Percentiles rank a stretch among this genome's conserved stretches.
Evolutionary conservation across 2,797 vertebrate species (phyloP).

Genomic region (Knipowitschia caucasica): DNA sequence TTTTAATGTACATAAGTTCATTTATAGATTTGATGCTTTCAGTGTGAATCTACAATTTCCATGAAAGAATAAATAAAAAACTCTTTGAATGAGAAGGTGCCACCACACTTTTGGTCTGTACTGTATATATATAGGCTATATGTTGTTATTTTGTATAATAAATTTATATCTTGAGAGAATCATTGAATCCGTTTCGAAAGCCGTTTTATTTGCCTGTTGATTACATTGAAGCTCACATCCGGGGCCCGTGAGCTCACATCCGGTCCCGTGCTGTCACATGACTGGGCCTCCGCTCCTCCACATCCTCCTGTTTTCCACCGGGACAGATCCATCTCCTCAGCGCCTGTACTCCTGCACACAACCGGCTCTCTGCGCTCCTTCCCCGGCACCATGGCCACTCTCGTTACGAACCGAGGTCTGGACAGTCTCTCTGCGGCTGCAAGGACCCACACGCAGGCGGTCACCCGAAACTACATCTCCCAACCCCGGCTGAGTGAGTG

Average conservation of each 20-base stretch:
- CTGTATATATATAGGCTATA: too few relatives aligned
- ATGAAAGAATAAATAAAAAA: too few relatives aligned
- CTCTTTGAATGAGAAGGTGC: too few relatives aligned
- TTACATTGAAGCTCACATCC: too few relatives aligned
- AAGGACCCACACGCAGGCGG: conserved; percentile 76
- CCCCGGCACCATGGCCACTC: conserved; percentile 67
- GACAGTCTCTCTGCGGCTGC: conserved; percentile 73
- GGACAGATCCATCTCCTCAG: background rate
- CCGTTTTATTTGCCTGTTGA: background rate
- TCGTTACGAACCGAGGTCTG: conserved; percentile 71
- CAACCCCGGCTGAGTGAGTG: conserved; percentile 80
- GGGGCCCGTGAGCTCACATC: background rate
- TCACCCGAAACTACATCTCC: conserved; percentile 81
- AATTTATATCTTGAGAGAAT: too few relatives aligned
- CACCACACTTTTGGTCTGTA: too few relatives aligned
- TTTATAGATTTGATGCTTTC: too few relatives aligned
- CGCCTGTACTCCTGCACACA: background rate
- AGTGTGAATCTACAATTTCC: too few relatives aligned
- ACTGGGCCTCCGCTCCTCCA: background rate
- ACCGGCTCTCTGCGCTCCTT: background rate
- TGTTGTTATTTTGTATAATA: too few relatives aligned
- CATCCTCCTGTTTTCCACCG: background rate
- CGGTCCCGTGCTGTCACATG: conserved; percentile 3
- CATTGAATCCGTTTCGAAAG: too few relatives aligned
- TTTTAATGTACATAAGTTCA: too few relatives aligned